phyloP scores from a whole-genome alignment of 2,113 vertebrate genomes.

The Notothenia rossii region DNA sequence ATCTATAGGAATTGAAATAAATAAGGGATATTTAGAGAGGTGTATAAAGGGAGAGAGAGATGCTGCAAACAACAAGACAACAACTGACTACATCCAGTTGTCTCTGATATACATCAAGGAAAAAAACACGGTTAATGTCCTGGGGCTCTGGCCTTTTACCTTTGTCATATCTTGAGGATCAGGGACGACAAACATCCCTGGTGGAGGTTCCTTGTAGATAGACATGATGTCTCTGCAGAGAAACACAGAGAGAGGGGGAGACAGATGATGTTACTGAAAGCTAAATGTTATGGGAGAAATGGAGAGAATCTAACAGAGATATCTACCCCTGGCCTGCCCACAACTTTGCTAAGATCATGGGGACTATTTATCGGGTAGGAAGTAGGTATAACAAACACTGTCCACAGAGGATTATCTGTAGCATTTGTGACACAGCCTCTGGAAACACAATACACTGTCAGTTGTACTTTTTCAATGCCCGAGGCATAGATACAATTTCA shows the following conservation, averaged over 20 bases:
- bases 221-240: constrained; percentile 96
- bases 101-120: no score
- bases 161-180: constrained; percentile 99
- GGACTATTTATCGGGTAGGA: not conserved
- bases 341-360: not conserved
- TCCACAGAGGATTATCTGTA: not conserved
- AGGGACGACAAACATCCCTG: constrained; percentile 99
- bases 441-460: no score
- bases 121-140: no score
- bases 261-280: not conserved
- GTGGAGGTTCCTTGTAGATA: constrained; percentile 98
- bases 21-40: not conserved
- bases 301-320: not conserved
- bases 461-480: no score
- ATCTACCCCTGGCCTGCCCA: not conserved
- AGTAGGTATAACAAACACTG: not conserved
- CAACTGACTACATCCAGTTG: no score
- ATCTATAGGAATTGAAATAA: constrained; percentile 83
- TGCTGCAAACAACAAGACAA: not conserved
- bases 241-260: constrained; percentile 8
- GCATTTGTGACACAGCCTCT: no score
- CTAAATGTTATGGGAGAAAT: not conserved
- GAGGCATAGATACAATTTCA: no score
- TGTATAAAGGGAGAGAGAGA: not conserved
- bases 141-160: constrained; percentile 78